Evolutionary conservation across 2,797 vertebrate genomes (phyloP), one percentile per base, ranked within the genome.

Genomic region (Ambastaia sidthimunki): DNA sequence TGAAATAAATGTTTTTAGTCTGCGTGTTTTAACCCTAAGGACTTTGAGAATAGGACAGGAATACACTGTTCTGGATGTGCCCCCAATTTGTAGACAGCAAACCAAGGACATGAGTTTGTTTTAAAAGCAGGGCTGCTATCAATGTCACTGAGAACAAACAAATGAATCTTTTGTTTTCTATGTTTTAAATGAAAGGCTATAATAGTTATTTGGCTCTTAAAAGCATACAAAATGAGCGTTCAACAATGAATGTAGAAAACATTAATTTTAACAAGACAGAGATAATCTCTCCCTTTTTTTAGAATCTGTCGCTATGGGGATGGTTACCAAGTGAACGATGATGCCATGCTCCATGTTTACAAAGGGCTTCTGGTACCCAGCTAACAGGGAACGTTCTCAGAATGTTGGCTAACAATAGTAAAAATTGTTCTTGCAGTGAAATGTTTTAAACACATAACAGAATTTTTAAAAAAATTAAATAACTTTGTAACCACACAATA

Each of bases 281-380:
- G 75, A 52, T 71, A 50, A 66, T 34, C 10, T 25, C 3, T 77
- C 31, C 25, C 54, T 18, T 44, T 9, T 73, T 31, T 50, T 52
- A 59, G 63, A 84, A 74, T 76, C 37, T 1, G 74, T 71, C 55
- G 47, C 83, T 67, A 73, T 67, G 79, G 75, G 57, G 79, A 85
- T 83, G 80, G 80, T 83, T 71, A 62, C 50, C 72, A 81, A 85
- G 80, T 80, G 84, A 89, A 80, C 18, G 16, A 60, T 81, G 80
- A 82, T 76, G 80, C 84, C 78, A 81, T 73, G 50, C 66, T 70
- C 78, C 80, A n/a, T 31, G 76, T 68, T 85, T 85, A 60, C 55
- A 76, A 76, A 80, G 74, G 60, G 69, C 77, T 86, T 88, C 31
- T 78, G 63, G 69, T 71, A 23, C 34, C 34, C 34, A 37, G 34